These are phyloP conservation scores for Taenaris catops DNA, from an alignment of 2,888 invertebrate genomes.

Conservation along the genomic window DNA sequence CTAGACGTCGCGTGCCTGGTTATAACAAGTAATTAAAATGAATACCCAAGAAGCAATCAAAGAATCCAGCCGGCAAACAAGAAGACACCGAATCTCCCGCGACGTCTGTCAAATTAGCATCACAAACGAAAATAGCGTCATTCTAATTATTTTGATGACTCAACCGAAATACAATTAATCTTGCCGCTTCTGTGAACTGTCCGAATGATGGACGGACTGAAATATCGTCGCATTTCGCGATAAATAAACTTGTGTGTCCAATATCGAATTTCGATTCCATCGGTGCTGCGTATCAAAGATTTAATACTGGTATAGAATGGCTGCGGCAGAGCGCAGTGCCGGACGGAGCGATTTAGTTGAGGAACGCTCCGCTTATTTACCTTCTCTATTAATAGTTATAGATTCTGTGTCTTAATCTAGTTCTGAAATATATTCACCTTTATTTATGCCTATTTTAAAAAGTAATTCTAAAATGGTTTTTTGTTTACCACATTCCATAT, in stretches of 20 bases:
- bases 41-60: slow-evolving; percentile 67
- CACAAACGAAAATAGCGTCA: slow-evolving; percentile 78
- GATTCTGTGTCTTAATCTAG: too few relatives aligned
- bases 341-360: slow-evolving; percentile 18
- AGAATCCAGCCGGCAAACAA: slow-evolving; percentile 58
- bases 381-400: too few relatives aligned
- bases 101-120: slow-evolving; percentile 80
- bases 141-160: slow-evolving; percentile 81
- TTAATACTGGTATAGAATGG: slow-evolving; percentile 55
- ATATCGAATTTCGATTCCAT: slow-evolving; percentile 78
- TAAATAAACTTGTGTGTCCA: slow-evolving; percentile 69
- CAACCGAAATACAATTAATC: slow-evolving; percentile 80
- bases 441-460: too few relatives aligned
- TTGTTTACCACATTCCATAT: too few relatives aligned
- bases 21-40: slow-evolving; percentile 35
- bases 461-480: too few relatives aligned
- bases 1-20: slow-evolving; percentile 19
- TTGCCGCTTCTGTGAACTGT: slow-evolving; percentile 78
- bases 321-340: slow-evolving; percentile 62
- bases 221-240: slow-evolving; percentile 78
- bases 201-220: slow-evolving; percentile 74
- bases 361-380: too few relatives aligned
- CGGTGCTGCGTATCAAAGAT: slow-evolving; percentile 77
- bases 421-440: too few relatives aligned
- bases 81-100: slow-evolving; percentile 72